These are phyloP conservation scores for Ctenosaura bakeri DNA, from an alignment of 2,797 vertebrate genomes.

Conservation along the genomic window DNA sequence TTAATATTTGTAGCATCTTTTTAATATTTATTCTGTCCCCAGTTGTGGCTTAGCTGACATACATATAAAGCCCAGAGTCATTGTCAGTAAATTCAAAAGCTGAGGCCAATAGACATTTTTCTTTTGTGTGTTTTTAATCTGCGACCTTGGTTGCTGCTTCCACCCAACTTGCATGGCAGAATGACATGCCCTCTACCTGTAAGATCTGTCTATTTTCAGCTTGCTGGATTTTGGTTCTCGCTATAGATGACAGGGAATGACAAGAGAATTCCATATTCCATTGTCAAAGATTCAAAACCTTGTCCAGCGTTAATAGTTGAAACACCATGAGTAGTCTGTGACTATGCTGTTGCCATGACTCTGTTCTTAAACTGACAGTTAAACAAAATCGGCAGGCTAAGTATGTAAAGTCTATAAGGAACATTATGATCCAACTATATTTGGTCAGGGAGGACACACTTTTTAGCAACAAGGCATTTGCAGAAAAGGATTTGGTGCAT, in stretches of 20 bases:
- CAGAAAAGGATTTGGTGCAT: neutral
- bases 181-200: neutral
- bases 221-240: neutral
- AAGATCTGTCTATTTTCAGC: neutral
- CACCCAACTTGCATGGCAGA: neutral
- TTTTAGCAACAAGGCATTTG: neutral
- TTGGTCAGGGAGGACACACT: too few relatives aligned
- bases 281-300: too few relatives aligned
- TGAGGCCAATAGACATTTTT: neutral
- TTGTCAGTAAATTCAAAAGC: neutral
- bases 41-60: neutral
- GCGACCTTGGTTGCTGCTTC: neutral
- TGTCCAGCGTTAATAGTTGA: too few relatives aligned
- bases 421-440: too few relatives aligned
- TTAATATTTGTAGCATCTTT: neutral
- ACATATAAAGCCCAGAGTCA: neutral
- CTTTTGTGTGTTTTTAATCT: neutral
- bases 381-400: too few relatives aligned
- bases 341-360: too few relatives aligned
- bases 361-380: too few relatives aligned
- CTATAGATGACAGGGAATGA: neutral
- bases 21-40: neutral
- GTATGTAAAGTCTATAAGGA: too few relatives aligned
- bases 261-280: neutral
- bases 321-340: too few relatives aligned